These are phyloP conservation scores for Pipistrellus pipistrellus DNA, from an alignment of 2,797 vertebrate genomes.

Conservation along the genomic window DNA sequence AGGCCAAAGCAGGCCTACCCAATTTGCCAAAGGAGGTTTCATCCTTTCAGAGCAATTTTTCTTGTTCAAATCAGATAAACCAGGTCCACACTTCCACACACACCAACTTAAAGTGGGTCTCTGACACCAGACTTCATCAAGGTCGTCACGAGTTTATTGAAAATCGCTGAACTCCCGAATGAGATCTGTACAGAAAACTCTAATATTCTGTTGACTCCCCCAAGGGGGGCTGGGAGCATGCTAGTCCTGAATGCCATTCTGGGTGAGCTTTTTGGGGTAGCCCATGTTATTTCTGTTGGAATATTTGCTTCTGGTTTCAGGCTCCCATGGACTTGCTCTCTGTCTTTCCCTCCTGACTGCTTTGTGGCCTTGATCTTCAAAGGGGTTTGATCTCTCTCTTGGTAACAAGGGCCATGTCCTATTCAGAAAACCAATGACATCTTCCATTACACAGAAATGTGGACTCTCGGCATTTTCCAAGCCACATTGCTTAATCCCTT, in stretches of 20 bases:
- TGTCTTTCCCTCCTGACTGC: neutral
- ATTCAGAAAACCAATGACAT: neutral
- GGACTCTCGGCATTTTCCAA: neutral
- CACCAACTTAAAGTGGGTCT: neutral
- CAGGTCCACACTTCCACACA: neutral
- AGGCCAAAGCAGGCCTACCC: neutral
- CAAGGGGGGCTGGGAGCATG: fast-evolving
- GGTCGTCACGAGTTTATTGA: neutral
- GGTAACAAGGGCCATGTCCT: neutral
- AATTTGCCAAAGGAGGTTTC: neutral
- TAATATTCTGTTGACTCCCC: neutral
- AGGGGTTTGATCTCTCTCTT: neutral
- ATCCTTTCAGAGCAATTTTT: neutral
- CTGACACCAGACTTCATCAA: neutral
- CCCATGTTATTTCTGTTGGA: neutral
- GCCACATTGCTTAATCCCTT: neutral
- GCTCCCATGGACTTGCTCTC: neutral
- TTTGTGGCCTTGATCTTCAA: neutral
- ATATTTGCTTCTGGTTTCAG: neutral
- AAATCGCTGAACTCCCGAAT: neutral
- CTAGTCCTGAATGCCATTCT: neutral
- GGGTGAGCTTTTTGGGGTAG: too few relatives aligned
- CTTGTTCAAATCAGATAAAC: neutral
- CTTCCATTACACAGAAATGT: neutral
- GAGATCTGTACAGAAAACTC: neutral